Conservation (phyloP, 2,797 vertebrate species). For the Crenichthys baileyi region DNA sequence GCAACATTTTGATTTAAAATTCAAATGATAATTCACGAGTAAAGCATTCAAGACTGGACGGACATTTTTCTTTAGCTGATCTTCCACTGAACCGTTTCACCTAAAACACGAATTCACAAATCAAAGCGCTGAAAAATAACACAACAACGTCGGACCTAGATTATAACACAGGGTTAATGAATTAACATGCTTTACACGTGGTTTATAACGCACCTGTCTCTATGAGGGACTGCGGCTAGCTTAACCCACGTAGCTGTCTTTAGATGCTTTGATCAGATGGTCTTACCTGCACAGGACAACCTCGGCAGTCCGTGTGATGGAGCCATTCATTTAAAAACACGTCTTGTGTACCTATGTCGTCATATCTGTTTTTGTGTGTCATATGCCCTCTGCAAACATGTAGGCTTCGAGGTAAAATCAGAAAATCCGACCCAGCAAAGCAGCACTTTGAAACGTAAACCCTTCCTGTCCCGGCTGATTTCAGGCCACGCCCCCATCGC, state of each 20-base stretch:
- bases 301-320: conserved; percentile 14
- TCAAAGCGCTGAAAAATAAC: not conserved
- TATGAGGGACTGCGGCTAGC: conserved; percentile 29
- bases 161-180: not conserved
- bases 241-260: conserved; percentile 28
- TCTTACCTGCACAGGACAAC: conserved; percentile 53
- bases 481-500: conserved; percentile 40
- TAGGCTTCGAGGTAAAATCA: not conserved
- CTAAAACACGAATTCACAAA: not conserved
- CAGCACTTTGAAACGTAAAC: not conserved
- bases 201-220: conserved; percentile 30
- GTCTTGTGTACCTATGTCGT: not conserved
- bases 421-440: not conserved
- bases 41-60: not conserved
- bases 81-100: not conserved
- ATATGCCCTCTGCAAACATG: not conserved
- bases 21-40: not conserved
- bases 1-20: not conserved
- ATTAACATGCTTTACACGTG: not conserved
- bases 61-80: not conserved
- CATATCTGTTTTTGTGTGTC: not conserved
- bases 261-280: conserved; percentile 1
- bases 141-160: rapidly evolving
- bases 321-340: not conserved
- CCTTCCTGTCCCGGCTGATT: conserved; percentile 1